phyloP scores from a whole-genome alignment of 2,797 vertebrate genomes.

The Ptychobarbus kaznakovi region DNA sequence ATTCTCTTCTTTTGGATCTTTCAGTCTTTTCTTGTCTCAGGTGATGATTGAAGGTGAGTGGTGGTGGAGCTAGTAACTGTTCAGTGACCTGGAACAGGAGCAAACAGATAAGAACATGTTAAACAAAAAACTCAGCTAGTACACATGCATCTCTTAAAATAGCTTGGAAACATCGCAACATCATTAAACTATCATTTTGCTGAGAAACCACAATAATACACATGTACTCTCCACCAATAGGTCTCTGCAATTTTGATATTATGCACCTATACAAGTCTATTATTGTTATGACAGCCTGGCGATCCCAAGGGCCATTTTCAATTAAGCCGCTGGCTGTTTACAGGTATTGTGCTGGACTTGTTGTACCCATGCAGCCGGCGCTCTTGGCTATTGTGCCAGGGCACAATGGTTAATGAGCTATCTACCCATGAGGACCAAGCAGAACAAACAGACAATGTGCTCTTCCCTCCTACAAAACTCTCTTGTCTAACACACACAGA shows the following conservation, averaged over 20 bases:
- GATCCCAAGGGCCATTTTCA: conserved; percentile 85
- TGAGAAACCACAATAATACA: conserved; percentile 6
- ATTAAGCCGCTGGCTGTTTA: conserved; percentile 85
- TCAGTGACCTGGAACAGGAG: conserved; percentile 6
- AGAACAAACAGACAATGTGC: conserved; percentile 82
- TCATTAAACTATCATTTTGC: neutral
- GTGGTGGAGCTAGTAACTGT: neutral
- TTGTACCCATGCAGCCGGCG: conserved; percentile 74
- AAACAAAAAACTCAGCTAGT: conserved; percentile 5
- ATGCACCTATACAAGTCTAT: conserved; percentile 81
- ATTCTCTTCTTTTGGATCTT: conserved; percentile 61
- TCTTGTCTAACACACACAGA: conserved; percentile 64
- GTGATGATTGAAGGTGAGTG: conserved; percentile 18
- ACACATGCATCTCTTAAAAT: conserved; percentile 3
- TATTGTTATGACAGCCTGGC: conserved; percentile 82
- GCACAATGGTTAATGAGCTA: conserved; percentile 95
- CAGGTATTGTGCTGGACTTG: conserved; percentile 81
- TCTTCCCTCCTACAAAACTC: conserved; percentile 62
- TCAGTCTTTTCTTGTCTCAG: conserved; percentile 18
- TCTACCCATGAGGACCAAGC: conserved; percentile 84
- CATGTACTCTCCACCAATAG: conserved; percentile 4
- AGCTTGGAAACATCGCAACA: conserved; percentile 4
- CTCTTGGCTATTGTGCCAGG: conserved; percentile 84
- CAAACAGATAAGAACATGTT: conserved; percentile 6
- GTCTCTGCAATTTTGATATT: conserved; percentile 75